Conservation (phyloP, 2,888 invertebrate genomes). For the Zaprionus lineosus region DNA sequence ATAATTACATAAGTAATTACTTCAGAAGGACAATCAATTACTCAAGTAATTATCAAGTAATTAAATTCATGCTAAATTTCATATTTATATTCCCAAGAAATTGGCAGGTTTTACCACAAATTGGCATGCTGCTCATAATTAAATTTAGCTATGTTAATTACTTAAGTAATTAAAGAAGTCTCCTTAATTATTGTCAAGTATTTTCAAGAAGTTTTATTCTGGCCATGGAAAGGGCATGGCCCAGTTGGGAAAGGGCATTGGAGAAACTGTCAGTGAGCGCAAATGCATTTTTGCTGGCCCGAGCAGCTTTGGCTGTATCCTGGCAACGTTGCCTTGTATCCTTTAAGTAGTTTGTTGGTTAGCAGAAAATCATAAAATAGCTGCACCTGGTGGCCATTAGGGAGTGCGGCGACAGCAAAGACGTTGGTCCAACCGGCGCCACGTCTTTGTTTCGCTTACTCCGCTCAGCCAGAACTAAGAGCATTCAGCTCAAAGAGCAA, state of each 20-base stretch:
- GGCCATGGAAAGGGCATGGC: too few relatives aligned
- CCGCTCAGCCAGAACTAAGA: constrained; percentile 46
- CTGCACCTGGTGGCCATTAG: constrained; percentile 75
- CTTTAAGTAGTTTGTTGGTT: constrained; percentile 76
- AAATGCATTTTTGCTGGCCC: constrained; percentile 52
- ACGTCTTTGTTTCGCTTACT: constrained; percentile 60
- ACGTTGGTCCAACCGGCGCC: constrained; percentile 45
- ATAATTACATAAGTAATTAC: too few relatives aligned
- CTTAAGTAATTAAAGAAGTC: neutral
- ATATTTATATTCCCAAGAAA: neutral
- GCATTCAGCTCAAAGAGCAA: too few relatives aligned
- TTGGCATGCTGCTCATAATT: too few relatives aligned
- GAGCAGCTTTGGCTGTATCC: constrained; percentile 28
- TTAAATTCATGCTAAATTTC: neutral
- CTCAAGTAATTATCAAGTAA: neutral
- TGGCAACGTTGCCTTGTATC: constrained; percentile 42
- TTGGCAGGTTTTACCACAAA: too few relatives aligned
- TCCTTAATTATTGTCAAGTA: too few relatives aligned
- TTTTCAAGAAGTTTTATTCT: too few relatives aligned
- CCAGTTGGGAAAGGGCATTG: neutral
- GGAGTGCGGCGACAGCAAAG: constrained; percentile 52
- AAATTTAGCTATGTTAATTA: too few relatives aligned
- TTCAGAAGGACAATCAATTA: neutral
- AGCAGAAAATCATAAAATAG: constrained; percentile 70
- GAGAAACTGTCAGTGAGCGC: constrained; percentile 10